Evolutionary conservation across 2,888 invertebrate species (phyloP).

Genomic region (Thymelicus lineola): DNA sequence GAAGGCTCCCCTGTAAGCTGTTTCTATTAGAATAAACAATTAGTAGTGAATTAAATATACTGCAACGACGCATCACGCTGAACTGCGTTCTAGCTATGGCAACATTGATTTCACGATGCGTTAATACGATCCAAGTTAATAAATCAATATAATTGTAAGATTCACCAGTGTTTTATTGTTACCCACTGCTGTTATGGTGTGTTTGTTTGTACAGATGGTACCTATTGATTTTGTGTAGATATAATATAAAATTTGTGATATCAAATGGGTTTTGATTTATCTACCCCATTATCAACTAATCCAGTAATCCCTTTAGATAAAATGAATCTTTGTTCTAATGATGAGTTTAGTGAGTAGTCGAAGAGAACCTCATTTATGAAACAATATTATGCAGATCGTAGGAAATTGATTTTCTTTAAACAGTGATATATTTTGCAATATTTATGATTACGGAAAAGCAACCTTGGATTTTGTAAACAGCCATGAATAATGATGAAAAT

Average conservation of each 20-base stretch:
- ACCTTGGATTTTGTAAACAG: no score
- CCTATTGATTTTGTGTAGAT: conserved; percentile 50
- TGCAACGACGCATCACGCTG: conserved; percentile 64
- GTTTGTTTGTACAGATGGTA: conserved; percentile 48
- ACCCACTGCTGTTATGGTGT: conserved; percentile 43
- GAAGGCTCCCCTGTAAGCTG: conserved; percentile 88
- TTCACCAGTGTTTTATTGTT: conserved; percentile 66
- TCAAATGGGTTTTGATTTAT: conserved; percentile 22
- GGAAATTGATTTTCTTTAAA: no score
- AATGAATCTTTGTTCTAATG: no score
- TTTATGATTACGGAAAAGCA: no score
- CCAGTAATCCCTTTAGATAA: no score
- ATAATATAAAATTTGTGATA: conserved; percentile 44
- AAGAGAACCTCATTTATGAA: no score
- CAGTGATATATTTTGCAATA: no score
- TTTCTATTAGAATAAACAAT: conserved; percentile 63
- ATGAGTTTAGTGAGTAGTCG: no score
- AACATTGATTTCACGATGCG: conserved; percentile 44
- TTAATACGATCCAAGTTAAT: conserved; percentile 42
- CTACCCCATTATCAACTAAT: not conserved
- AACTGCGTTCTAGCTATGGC: conserved; percentile 50
- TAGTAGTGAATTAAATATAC: conserved; percentile 66
- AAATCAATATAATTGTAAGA: conserved; percentile 78
- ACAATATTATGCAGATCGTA: no score
- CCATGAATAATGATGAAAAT: no score